phyloP scores from a whole-genome alignment of 1,140 invertebrate species.

The Drosophila carrolli region DNA sequence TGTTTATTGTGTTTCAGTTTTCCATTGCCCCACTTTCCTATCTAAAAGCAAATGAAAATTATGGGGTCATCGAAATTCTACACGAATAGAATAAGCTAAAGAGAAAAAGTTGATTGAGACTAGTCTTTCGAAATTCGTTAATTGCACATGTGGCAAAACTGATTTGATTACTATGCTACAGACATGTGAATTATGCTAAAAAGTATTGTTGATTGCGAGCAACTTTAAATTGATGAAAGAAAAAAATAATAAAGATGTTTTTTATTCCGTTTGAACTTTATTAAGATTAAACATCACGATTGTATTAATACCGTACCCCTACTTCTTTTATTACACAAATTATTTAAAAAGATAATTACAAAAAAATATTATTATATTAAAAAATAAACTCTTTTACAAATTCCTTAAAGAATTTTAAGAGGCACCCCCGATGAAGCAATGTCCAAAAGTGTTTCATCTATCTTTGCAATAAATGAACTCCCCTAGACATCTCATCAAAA shows the following conservation, averaged over 20 bases:
- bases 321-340: too few relatives aligned
- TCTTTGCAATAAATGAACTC: neutral
- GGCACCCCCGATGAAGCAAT: too few relatives aligned
- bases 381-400: too few relatives aligned
- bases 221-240: neutral
- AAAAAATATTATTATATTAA: too few relatives aligned
- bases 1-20: conserved; percentile 12
- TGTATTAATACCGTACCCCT: too few relatives aligned
- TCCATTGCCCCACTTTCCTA: conserved; percentile 26
- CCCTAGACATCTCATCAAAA: neutral
- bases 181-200: conserved; percentile 14
- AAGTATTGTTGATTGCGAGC: neutral
- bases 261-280: too few relatives aligned
- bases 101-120: conserved; percentile 22
- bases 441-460: too few relatives aligned
- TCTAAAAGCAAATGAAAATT: conserved; percentile 7
- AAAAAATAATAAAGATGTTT: neutral
- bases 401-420: too few relatives aligned
- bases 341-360: too few relatives aligned
- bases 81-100: conserved; percentile 12
- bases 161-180: conserved; percentile 14
- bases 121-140: conserved; percentile 14
- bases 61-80: conserved; percentile 31
- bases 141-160: conserved; percentile 37
- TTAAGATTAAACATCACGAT: too few relatives aligned